Percentiles rank a stretch among this genome's conserved stretches.
phyloP scores from a whole-genome alignment of 1,140 invertebrate genomes.

The Gonatopus flavifemur region DNA sequence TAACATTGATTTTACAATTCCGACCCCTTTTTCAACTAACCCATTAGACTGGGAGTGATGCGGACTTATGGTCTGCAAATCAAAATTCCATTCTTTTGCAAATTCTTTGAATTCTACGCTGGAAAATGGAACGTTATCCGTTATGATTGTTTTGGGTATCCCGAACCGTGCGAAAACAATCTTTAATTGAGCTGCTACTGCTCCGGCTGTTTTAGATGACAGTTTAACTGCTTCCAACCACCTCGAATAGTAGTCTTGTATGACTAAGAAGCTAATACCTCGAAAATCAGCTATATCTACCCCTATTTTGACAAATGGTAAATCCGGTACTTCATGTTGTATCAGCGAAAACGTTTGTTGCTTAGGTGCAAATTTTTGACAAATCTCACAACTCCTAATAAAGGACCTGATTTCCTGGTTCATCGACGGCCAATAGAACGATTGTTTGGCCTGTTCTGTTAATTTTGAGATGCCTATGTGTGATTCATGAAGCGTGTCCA shows the following conservation, averaged over 20 bases:
- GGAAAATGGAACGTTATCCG: constrained; percentile 20
- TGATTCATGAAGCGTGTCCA: no score
- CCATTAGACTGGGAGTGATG: constrained; percentile 44
- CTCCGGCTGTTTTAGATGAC: constrained; percentile 10
- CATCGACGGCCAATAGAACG: no score
- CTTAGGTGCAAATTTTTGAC: no score
- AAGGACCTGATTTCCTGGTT: no score
- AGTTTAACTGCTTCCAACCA: constrained; percentile 17
- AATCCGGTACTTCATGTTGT: no score
- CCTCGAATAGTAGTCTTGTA: constrained; percentile 27
- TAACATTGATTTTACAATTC: no score
- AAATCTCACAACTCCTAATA: no score
- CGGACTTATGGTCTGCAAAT: constrained; percentile 43
- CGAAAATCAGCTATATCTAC: no score
- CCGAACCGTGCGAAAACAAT: constrained; percentile 17
- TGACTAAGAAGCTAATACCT: constrained; percentile 11
- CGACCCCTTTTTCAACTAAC: constrained; percentile 38
- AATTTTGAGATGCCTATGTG: no score
- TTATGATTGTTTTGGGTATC: constrained; percentile 7
- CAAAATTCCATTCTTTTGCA: constrained; percentile 42
- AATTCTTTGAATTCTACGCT: constrained; percentile 41
- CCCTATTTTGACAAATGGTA: no score
- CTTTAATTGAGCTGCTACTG: constrained; percentile 2
- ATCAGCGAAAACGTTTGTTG: no score
- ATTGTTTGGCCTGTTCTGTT: no score